Evolutionary conservation across 1,140 invertebrate species (phyloP).

Genomic region (Popillia japonica): DNA sequence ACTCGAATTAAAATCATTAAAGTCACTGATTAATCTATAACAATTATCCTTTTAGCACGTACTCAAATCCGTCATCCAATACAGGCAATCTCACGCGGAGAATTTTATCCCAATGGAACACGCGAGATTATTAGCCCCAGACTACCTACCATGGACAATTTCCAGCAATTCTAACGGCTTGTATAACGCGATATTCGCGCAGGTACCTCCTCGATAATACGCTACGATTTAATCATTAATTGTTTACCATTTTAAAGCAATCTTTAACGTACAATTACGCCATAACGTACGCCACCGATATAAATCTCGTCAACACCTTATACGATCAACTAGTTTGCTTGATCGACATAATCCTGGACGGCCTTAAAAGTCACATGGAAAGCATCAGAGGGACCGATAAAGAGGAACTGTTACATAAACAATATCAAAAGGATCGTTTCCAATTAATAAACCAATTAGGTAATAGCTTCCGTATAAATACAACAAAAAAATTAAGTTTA

Average conservation of each 20-base stretch:
- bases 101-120: slow-evolving; percentile 61
- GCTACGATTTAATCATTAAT: not conserved
- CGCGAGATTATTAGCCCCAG: slow-evolving; percentile 57
- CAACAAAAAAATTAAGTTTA: no score
- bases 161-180: slow-evolving; percentile 64
- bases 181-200: slow-evolving; percentile 64
- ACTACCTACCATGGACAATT: slow-evolving; percentile 75
- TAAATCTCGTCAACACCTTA: slow-evolving; percentile 64
- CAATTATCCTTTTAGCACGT: slow-evolving; percentile 64
- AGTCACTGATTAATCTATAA: no score
- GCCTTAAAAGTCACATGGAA: slow-evolving; percentile 74
- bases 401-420: slow-evolving; percentile 67
- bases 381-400: slow-evolving; percentile 70
- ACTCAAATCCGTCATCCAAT: slow-evolving; percentile 67
- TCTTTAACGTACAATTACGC: slow-evolving; percentile 67
- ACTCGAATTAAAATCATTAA: no score
- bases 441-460: slow-evolving; percentile 64
- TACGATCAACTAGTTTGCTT: slow-evolving; percentile 77
- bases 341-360: slow-evolving; percentile 80
- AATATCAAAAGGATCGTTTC: slow-evolving; percentile 73
- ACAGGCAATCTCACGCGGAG: slow-evolving; percentile 66
- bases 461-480: no score
- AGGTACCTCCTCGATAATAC: slow-evolving; percentile 56
- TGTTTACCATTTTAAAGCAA: slow-evolving; percentile 57
- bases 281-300: slow-evolving; percentile 64